Evolutionary conservation across 2,113 vertebrate species (phyloP), one percentile per base, ranked within the genome.

Genomic region (Notothenia rossii): DNA sequence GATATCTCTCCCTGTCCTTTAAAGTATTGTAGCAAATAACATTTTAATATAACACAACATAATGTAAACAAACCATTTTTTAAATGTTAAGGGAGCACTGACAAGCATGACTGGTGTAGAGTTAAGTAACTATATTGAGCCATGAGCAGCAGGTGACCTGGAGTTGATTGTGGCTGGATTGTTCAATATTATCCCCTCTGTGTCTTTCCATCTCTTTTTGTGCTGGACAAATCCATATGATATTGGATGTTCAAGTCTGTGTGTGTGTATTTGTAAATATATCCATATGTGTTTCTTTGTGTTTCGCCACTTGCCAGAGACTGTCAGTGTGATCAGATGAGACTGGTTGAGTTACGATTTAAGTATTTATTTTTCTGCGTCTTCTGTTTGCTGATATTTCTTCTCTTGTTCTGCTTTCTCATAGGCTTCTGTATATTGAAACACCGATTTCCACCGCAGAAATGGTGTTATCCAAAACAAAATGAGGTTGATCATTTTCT

Each of bases 251-350:
- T 45, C 25, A 40, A 53, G 20, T 55, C 15, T 65, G 20, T 75
- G 18, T 83, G 29, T 76, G 10, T 81, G 40, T 70, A 10, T 86
- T 69, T 89, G 58, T 87, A 40, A 62, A 46, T 50, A 29, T 82
- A 69, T 83, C 49, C 2, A 0, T 82, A 73, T 79, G 12, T 80
- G 67, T 83, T 15, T 82, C 20, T 72, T 75, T 82, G 54, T 85
- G 65, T 79, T 68, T 69, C 81, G 43, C 46, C 64, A 62, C 65
- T 69, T 79, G 43, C 46, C 64, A 62, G 69, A 66, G 73, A 82
- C 79, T 67, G 56, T 87, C 81, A 75, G 46, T 75, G 55, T 64
- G 50, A 25, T 82, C 75, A 82, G 48, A 79, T 65, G 64, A 77
- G 40, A 71, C 65, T 70, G 45, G 56, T 84, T 78, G 48, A 45